Conservation (phyloP, 2,797 vertebrate species). For the Eulemur mongoz region DNA sequence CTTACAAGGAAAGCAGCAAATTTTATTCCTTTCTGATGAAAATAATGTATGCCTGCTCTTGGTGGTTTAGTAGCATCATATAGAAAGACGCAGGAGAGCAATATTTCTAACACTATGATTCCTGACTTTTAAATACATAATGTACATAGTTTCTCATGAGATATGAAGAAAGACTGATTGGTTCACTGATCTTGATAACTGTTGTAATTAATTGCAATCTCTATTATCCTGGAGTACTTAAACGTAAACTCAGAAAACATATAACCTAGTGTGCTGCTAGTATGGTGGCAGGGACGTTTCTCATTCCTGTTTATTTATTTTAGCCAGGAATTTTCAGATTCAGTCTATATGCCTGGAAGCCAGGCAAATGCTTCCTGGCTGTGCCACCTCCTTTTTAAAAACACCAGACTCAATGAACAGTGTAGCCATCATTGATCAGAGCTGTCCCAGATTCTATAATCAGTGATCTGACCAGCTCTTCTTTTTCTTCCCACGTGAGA, state of each 20-base stretch:
- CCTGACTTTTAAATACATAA: not conserved
- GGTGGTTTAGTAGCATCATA: not conserved
- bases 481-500: not conserved
- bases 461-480: not conserved
- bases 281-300: not conserved
- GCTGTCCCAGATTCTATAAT: not conserved
- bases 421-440: not conserved
- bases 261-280: not conserved
- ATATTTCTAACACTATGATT: not conserved
- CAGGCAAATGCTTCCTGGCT: not conserved
- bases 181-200: not conserved
- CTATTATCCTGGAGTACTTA: not conserved
- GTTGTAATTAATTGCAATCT: not conserved
- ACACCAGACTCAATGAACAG: not conserved
- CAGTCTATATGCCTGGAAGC: not conserved
- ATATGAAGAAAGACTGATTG: not conserved
- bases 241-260: not conserved
- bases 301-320: not conserved
- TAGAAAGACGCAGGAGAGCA: not conserved
- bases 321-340: not conserved
- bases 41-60: not conserved
- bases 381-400: not conserved
- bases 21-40: constrained; percentile 1
- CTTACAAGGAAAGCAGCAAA: not conserved
- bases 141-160: not conserved